Evolutionary conservation across 2,797 vertebrate genomes (phyloP), one percentile per base, ranked within the genome.

Genomic region (Notolabrus celidotus): DNA sequence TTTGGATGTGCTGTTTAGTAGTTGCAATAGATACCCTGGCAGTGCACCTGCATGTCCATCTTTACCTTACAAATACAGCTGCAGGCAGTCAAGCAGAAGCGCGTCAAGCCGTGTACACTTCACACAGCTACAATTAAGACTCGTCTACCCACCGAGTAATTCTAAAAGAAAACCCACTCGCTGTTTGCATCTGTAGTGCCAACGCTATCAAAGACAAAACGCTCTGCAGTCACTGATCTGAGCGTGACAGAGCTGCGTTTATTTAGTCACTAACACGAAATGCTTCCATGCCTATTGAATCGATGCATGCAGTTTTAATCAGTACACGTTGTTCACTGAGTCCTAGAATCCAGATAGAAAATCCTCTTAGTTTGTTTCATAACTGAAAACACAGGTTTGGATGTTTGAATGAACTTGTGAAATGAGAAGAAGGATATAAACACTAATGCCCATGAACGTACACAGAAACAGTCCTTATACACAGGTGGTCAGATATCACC

Each of bases 1-100:
- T 27, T 20, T 34, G 33, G 41, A 38, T 61, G 56, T 53, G n/a
- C 50, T 20, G 46, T 27, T 66, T 31, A 39, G 15, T 50, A 31
- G 12, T 46, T 1, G 34, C 47, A 47, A 4, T 31, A 7, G 50
- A 66, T 64, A 31, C 77, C 71, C 66, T 64, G 47, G 49, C 29
- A 42, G 33, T 41, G 31, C 69, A 64, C 56, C 70, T 79, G 77
- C 58, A 75, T 69, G 60, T 47, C 78, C 53, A 25, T 77, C 59
- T 66, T 65, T 49, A 52, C 39, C 27, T 38, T 65, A 82, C 62
- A 81, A 75, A 84, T 61, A 74, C 64, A 87, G 62, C 67, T 16
- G 45, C 54, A 41, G 47, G 51, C 63, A 39, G 43, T 19, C 22
- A 9, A 57, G 68, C 22, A 27, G 78, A 65, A 75, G 67, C 2